Conservation (phyloP, 1,140 invertebrate species). For the Drosophila bocki region DNA sequence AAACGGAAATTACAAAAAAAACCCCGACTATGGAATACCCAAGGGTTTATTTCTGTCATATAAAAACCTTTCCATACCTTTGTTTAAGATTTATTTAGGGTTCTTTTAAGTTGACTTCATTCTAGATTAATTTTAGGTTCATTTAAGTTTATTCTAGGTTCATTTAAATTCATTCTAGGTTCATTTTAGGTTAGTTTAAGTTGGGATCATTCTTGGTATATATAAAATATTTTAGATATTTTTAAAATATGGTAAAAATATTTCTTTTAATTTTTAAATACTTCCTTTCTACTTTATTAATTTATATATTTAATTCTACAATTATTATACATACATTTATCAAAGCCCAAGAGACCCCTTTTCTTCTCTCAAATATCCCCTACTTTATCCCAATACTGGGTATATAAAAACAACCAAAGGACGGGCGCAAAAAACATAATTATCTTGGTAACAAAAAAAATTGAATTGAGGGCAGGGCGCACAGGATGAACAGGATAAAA, state of each 20-base stretch:
- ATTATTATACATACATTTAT: background rate
- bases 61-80: background rate
- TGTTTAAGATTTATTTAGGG: too few relatives aligned
- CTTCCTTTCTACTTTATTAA: background rate
- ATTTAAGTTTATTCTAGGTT: background rate
- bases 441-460: conserved; percentile 30
- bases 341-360: background rate
- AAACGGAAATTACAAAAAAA: background rate
- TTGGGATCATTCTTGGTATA: too few relatives aligned
- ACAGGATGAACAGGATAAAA: conserved; percentile 32
- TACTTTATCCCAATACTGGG: background rate
- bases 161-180: background rate
- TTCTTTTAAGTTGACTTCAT: too few relatives aligned
- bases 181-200: background rate
- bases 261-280: background rate
- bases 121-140: background rate
- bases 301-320: background rate
- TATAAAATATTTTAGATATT: background rate
- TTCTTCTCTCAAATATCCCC: background rate
- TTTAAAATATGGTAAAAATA: background rate
- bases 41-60: too few relatives aligned
- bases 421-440: conserved; percentile 43
- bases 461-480: conserved; percentile 27
- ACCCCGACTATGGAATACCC: background rate
- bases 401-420: conserved; percentile 1